Evolutionary conservation across 1,140 invertebrate species (phyloP), one percentile per base, ranked within the genome.

Genomic region (Arctopsyche grandis): DNA sequence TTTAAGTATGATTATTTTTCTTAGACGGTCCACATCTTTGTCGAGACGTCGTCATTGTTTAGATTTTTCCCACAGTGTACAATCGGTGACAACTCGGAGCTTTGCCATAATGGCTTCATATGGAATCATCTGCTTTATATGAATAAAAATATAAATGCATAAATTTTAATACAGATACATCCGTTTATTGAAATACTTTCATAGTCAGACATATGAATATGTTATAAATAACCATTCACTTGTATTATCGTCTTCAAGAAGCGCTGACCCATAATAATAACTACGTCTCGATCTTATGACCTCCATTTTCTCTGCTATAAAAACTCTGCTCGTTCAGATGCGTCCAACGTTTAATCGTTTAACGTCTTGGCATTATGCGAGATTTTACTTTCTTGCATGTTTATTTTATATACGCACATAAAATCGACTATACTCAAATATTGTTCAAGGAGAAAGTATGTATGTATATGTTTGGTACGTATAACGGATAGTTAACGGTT

Each of bases 271-370:
- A 14, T 38, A 38, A 16, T 38, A 38, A 16, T 77, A 66, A 70
- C 66, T 69, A 78, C 60, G 60, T 75, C 70, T 71, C 63, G 80
- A 75, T 81, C 80, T 75, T 69, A 24, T 75, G 80, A 78, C 80
- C 80, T 81, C 76, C 48, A 78, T 81, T 81, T 78, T 81, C 76
- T 75, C 75, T 80, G 69, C 69, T 22, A 75, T 80, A 43, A 81
- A 78, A 79, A 78, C 12, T 26, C 14, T 38, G 29, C 1, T 38
- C 29, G 7, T 38, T 38, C 29, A 38, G 21, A 60, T 19, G 9
- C 14, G 56, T 60, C 9, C 9, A 21, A 60, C 56, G 9, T 60
- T 69, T 19, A 5, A 44, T 26, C 38, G 9, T 1, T 5, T 69
- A 16, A 69, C 5, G 38, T 29, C 14, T 66, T 66, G 1, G 63